phyloP scores from a whole-genome alignment of 2,113 vertebrate species.

The Formicarius rufipectus region DNA sequence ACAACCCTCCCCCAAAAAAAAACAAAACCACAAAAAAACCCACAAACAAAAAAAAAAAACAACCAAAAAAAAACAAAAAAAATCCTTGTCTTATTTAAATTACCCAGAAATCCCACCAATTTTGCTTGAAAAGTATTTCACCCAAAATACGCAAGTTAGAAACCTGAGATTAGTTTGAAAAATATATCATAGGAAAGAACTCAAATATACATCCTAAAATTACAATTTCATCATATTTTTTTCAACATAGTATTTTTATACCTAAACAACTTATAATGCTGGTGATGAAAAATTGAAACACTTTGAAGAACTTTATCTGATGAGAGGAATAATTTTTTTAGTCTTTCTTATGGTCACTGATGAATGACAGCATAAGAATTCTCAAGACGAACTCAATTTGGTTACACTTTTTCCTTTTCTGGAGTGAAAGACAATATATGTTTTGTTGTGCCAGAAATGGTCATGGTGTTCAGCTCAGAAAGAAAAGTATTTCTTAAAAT shows the following conservation, averaged over 20 bases:
- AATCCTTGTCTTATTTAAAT: neutral
- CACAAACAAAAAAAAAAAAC: neutral
- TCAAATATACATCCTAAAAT: neutral
- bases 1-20: too few species aligned
- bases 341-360: neutral
- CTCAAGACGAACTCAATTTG: neutral
- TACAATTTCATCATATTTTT: neutral
- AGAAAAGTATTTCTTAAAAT: neutral
- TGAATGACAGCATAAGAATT: neutral
- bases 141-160: neutral
- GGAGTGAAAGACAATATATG: neutral
- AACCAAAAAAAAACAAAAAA: neutral
- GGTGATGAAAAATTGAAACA: neutral
- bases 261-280: neutral
- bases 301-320: neutral
- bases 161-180: neutral
- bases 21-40: too few species aligned
- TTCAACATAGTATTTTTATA: neutral
- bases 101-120: neutral
- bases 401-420: neutral
- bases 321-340: neutral
- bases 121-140: neutral
- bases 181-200: neutral
- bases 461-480: neutral
- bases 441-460: neutral